Evolutionary conservation across 2,113 vertebrate genomes (phyloP).

Genomic region (Cephalopterus ornatus): DNA sequence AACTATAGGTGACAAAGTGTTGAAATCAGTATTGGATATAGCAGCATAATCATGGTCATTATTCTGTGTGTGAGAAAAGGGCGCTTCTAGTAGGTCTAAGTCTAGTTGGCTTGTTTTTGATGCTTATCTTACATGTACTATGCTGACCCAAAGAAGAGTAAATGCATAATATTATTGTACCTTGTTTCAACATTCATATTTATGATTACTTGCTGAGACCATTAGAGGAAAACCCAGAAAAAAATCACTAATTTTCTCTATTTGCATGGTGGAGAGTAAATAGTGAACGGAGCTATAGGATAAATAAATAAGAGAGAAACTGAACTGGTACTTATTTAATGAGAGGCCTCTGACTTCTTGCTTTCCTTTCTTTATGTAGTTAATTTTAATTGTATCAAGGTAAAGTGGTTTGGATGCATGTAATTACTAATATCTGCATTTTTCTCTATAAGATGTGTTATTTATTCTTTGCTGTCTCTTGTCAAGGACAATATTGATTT

Average conservation of each 20-base stretch:
- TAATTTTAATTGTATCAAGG: background rate
- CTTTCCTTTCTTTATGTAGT: background rate
- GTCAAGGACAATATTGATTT: background rate
- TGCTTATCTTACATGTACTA: background rate
- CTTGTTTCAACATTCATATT: background rate
- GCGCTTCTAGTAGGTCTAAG: background rate
- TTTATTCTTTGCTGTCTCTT: background rate
- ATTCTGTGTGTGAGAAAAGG: background rate
- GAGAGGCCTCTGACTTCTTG: background rate
- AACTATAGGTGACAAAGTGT: background rate
- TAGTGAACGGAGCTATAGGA: background rate
- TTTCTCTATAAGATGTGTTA: background rate
- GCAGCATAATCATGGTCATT: fast-evolving
- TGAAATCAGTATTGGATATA: background rate
- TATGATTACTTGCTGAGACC: background rate
- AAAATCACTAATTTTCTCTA: background rate
- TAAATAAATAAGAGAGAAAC: background rate
- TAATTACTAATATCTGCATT: background rate
- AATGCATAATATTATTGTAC: background rate
- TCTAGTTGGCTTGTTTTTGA: background rate
- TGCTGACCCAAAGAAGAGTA: background rate
- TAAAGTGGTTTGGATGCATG: background rate
- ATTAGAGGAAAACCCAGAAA: background rate
- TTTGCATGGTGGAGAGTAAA: background rate
- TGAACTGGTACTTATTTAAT: background rate